These are phyloP conservation scores for Hipposideros larvatus DNA, from an alignment of 2,797 vertebrate genomes.

Conservation along the genomic window DNA sequence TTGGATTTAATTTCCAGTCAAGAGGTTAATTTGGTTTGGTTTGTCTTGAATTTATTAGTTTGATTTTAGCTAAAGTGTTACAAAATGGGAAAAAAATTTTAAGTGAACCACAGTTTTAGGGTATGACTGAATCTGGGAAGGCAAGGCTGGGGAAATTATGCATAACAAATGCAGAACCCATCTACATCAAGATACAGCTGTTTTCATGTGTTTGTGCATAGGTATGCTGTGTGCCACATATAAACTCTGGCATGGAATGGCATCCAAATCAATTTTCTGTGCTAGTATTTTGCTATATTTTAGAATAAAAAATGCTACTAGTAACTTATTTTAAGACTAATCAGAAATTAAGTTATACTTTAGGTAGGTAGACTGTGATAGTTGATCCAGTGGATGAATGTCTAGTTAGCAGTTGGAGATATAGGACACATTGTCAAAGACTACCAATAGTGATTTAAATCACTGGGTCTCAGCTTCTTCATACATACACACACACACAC, in stretches of 20 bases:
- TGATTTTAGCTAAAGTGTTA: not conserved
- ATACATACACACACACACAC: not conserved
- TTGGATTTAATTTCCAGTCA: not conserved
- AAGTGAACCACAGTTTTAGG: constrained; percentile 19
- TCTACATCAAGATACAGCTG: not conserved
- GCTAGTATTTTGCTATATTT: constrained; percentile 8
- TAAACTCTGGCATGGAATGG: not conserved
- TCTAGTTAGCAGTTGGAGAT: not conserved
- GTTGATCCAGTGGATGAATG: not conserved
- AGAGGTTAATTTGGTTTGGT: not conserved
- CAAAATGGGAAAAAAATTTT: not conserved
- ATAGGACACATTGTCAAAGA: not conserved
- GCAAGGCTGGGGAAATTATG: not conserved
- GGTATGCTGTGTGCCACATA: not conserved
- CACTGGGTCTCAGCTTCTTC: constrained; percentile 1
- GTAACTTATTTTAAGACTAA: constrained; percentile 19
- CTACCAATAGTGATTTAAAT: constrained; percentile 24
- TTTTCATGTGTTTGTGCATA: not conserved
- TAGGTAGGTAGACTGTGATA: not conserved
- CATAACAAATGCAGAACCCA: not conserved
- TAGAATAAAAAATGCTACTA: constrained; percentile 28
- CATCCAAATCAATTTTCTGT: constrained; percentile 30
- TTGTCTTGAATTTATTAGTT: constrained; percentile 15
- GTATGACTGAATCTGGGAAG: not conserved
- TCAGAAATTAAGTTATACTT: constrained; percentile 4